phyloP scores from a whole-genome alignment of 2,113 vertebrate genomes.

The Rattus norvegicus region DNA sequence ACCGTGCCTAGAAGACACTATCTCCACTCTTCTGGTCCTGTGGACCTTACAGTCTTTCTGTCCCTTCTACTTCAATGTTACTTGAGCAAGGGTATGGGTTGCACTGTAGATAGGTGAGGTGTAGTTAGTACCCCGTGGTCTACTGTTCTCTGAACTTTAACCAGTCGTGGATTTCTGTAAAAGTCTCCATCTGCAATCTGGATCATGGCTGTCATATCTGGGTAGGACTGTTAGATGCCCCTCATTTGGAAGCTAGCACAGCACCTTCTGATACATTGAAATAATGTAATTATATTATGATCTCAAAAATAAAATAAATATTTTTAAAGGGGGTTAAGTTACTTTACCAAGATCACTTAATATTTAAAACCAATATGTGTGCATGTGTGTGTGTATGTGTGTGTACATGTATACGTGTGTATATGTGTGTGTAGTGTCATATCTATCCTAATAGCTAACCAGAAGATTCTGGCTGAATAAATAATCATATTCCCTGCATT shows the following conservation, averaged over 20 bases:
- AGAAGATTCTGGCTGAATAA: neutral
- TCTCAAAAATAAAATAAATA: neutral
- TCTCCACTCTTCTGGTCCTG: neutral
- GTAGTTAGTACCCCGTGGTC: neutral
- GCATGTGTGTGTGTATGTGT: neutral
- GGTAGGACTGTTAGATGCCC: neutral
- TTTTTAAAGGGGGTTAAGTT: neutral
- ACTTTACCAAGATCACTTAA: constrained; percentile 11
- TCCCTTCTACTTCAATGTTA: neutral
- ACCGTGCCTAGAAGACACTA: neutral
- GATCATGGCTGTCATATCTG: neutral
- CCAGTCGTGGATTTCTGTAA: neutral
- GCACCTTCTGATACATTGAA: no score
- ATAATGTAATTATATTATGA: neutral
- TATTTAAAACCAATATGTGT: neutral
- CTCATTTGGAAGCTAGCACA: neutral
- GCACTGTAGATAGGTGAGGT: neutral
- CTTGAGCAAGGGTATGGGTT: neutral
- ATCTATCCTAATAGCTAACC: constrained; percentile 15
- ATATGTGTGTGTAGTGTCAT: neutral
- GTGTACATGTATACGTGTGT: neutral
- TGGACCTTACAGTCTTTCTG: neutral
- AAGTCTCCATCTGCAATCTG: neutral
- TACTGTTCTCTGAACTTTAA: neutral
- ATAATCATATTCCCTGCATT: neutral